Percentiles rank a stretch among this genome's conserved stretches.
phyloP scores from a whole-genome alignment of 2,797 vertebrate genomes.

The Psittacula derbiana region DNA sequence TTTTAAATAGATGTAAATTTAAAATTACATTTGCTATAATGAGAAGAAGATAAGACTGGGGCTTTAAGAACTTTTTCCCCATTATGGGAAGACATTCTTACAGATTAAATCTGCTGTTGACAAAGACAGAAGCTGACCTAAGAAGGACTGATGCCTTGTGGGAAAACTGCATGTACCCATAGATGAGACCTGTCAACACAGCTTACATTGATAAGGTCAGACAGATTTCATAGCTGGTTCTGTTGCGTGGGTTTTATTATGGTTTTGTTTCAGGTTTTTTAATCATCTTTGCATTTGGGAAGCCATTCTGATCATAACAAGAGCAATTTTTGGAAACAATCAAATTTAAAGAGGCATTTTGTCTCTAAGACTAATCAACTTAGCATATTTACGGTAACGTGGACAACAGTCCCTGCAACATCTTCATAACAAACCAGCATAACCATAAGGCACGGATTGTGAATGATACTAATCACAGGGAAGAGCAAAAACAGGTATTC shows the following conservation, averaged over 20 bases:
- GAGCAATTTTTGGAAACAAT: background rate
- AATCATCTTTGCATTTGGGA: background rate
- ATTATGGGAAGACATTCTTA: background rate
- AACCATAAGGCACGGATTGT: background rate
- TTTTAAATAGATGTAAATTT: background rate
- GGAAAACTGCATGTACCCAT: background rate
- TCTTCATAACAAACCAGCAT: background rate
- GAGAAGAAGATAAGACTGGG: background rate
- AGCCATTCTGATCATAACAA: background rate
- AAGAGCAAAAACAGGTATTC: background rate
- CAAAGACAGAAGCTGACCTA: conserved; percentile 11
- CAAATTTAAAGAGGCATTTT: background rate
- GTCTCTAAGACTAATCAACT: background rate
- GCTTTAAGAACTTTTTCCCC: background rate
- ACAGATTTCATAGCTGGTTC: background rate
- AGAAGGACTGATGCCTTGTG: background rate
- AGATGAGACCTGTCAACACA: conserved; percentile 22
- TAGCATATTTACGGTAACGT: background rate
- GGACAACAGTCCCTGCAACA: background rate
- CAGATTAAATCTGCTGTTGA: background rate
- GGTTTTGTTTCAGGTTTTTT: background rate
- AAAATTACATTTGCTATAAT: background rate
- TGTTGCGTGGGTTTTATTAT: background rate
- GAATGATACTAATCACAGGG: background rate
- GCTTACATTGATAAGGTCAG: conserved; percentile 43